A percentile compares a stretch with the other conserved stretches of the same genome.
phyloP scores from a whole-genome alignment of 2,113 vertebrate genomes.

The Scomber colias region DNA sequence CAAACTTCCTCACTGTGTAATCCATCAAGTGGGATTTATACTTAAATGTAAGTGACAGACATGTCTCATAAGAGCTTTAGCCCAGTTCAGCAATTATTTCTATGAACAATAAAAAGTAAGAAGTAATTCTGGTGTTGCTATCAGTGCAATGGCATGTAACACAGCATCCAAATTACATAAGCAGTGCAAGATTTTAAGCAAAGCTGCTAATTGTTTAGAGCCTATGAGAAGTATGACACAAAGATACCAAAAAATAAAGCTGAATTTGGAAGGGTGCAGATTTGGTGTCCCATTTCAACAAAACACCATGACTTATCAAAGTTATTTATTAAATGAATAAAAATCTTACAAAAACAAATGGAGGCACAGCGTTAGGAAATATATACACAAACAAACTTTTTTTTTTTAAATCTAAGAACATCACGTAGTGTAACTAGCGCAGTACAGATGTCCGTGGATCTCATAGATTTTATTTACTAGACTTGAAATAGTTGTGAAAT shows the following conservation, averaged over 20 bases:
- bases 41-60: slow-evolving; percentile 20
- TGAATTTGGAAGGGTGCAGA: not conserved
- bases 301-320: slow-evolving; percentile 39
- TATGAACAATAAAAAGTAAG: not conserved
- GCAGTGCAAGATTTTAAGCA: not conserved
- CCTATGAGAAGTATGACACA: not conserved
- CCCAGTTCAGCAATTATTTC: not conserved
- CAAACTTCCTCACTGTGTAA: slow-evolving; percentile 29
- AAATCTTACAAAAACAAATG: slow-evolving; percentile 63
- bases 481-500: slow-evolving; percentile 50
- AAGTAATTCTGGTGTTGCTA: not conserved
- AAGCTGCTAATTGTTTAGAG: not conserved
- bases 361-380: slow-evolving; percentile 34
- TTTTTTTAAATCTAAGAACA: not conserved
- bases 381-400: slow-evolving; percentile 53
- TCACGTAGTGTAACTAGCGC: slow-evolving; percentile 11
- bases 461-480: slow-evolving; percentile 31
- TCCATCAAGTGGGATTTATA: slow-evolving; percentile 39
- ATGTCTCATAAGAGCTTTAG: not conserved
- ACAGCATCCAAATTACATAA: not conserved
- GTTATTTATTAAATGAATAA: slow-evolving; percentile 71
- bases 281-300: not conserved
- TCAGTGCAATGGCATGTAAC: not conserved
- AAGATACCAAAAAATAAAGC: not conserved
- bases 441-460: slow-evolving; percentile 10